Base-by-base conservation (phyloP, 1,140 invertebrate genomes). In the Pseudomyrmex gracilis region DNA sequence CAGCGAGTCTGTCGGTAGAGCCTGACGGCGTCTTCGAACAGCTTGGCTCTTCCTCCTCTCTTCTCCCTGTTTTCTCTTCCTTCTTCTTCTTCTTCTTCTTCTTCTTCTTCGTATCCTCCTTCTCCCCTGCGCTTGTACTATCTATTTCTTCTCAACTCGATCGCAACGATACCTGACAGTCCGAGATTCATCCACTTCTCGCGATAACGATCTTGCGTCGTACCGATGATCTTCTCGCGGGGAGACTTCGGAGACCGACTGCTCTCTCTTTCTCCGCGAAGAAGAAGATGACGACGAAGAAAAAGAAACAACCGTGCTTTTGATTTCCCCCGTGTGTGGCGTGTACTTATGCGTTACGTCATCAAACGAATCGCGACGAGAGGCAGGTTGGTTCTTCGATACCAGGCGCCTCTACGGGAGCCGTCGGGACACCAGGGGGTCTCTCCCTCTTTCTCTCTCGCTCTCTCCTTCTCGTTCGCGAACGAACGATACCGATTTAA, bases 321-420 rank as follows among this genome's bases (percentile, higher is more conserved):
- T 34, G 63, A 58, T 84, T 70, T 47, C 66, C 24, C 76, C 20
- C 34, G 34, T 34, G 34, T 34, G 15, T 55, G 83, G 78, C 49
- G 84, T 60, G 47, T 77, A 78, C 67, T 68, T 67, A 84, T 76
- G 49, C 70, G 63, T 86, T 77, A 71, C 73, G 74, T 85, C 73
- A 85, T 73, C 64, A 24, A 34, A 15, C 83, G 49, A 84, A 76
- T 84, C 83, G 82, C 83, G 83, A 70, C 76, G 83, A 84, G 74
- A 84, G 74, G 76, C 66, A 61, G 57, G 76, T 53, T 77, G 61
- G 55, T 66, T 74, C 61, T 73, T 57, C 64, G 51, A 24, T 34
- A 43, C 47, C 24, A 64, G 47, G 58, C 74, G 34, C 34, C 34
- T 34, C 34, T 7, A 4, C 22, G 60, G 53, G 60, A 20, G 51